Evolutionary conservation across 1,140 invertebrate species (phyloP).

Genomic region (Drosophila punjabiensis): DNA sequence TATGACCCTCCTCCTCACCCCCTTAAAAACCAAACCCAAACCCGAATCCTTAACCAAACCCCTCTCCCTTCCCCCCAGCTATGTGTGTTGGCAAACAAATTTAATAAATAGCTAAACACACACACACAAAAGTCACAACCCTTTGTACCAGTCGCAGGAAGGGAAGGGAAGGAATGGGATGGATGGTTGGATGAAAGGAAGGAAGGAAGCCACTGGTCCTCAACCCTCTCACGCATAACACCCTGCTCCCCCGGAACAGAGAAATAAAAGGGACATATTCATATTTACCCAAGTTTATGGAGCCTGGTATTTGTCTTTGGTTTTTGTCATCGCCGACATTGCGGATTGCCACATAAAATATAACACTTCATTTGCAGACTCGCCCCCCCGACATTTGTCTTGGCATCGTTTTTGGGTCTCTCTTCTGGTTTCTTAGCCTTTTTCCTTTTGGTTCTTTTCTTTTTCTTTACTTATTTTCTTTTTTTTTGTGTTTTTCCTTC

Average conservation of each 20-base stretch:
- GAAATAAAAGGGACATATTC: constrained; percentile 59
- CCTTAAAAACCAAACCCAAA: neutral
- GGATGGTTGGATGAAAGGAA: neutral
- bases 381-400: constrained; percentile 25
- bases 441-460: neutral
- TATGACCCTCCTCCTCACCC: constrained; percentile 14
- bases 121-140: constrained; percentile 76
- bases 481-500: constrained; percentile 43
- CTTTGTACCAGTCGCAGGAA: constrained; percentile 46
- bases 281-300: constrained; percentile 82
- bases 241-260: neutral
- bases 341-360: constrained; percentile 76
- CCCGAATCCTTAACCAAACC: neutral
- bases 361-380: constrained; percentile 78
- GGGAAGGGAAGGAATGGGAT: neutral
- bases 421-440: neutral
- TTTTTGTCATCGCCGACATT: constrained; percentile 51
- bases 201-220: constrained; percentile 25
- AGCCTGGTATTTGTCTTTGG: constrained; percentile 62
- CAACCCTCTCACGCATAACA: constrained; percentile 15
- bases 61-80: neutral
- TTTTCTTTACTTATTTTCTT: neutral
- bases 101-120: constrained; percentile 82
- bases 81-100: constrained; percentile 73
- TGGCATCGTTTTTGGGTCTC: constrained; percentile 10